Evolutionary conservation across 1,140 invertebrate species (phyloP).

Genomic region (Drosophila mayri): DNA sequence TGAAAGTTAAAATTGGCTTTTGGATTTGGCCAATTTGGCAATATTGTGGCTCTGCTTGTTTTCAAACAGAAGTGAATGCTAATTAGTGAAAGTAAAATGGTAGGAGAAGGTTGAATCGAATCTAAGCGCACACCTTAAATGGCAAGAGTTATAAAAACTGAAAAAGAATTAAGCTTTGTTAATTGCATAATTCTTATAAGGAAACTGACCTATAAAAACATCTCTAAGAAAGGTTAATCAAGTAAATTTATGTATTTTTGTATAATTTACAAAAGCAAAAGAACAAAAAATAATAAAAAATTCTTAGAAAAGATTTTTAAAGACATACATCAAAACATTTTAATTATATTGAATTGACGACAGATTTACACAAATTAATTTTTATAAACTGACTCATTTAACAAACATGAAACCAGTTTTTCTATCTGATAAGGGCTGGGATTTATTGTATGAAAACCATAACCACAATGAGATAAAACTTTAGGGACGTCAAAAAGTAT

Average conservation of each 20-base stretch:
- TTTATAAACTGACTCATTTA: too few relatives aligned
- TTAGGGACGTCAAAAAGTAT: too few relatives aligned
- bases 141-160: not conserved
- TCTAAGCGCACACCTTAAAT: not conserved
- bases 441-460: not conserved
- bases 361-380: not conserved
- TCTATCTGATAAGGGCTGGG: not conserved
- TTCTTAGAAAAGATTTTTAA: not conserved
- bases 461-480: not conserved
- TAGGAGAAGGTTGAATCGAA: not conserved
- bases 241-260: not conserved
- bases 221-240: not conserved
- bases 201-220: not conserved
- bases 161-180: not conserved
- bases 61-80: not conserved
- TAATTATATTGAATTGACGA: not conserved
- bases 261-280: too few relatives aligned
- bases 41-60: not conserved
- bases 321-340: not conserved
- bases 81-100: not conserved
- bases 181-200: not conserved
- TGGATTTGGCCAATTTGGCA: not conserved
- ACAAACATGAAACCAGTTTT: constrained; percentile 4
- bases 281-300: not conserved
- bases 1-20: not conserved